A percentile compares a stretch with the other conserved stretches of the same genome.
Evolutionary conservation across 2,888 invertebrate genomes (phyloP).

Genomic region (Baccha elongata): DNA sequence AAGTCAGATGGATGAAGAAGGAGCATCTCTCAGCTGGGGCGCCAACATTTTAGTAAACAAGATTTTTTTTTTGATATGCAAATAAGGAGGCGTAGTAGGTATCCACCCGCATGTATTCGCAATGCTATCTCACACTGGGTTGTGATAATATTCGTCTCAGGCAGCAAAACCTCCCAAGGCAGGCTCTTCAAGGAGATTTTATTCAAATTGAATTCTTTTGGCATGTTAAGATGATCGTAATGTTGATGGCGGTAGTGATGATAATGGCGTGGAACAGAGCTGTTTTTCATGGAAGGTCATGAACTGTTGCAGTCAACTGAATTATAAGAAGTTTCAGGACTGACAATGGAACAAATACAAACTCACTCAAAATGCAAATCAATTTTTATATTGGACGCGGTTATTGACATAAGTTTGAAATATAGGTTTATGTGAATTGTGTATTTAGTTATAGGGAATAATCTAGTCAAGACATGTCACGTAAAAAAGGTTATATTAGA

Average conservation of each 20-base stretch:
- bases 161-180: conserved; percentile 46
- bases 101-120: conserved; percentile 18
- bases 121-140: conserved; percentile 10
- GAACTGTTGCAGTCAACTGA: conserved; percentile 31
- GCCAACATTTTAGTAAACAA: conserved; percentile 39
- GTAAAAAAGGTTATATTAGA: too few relatives aligned
- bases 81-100: conserved; percentile 45
- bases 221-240: conserved; percentile 65
- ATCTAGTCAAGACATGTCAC: too few relatives aligned
- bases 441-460: too few relatives aligned
- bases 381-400: background rate
- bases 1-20: conserved; percentile 7
- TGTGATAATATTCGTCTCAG: conserved; percentile 35
- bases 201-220: conserved; percentile 71
- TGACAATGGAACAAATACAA: background rate
- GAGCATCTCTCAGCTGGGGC: conserved; percentile 14
- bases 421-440: too few relatives aligned
- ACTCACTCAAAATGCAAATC: background rate
- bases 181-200: conserved; percentile 49
- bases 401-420: conserved; percentile 5
- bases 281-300: conserved; percentile 51
- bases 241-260: conserved; percentile 37
- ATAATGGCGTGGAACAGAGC: conserved; percentile 29
- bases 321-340: conserved; percentile 13
- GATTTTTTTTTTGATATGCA: conserved; percentile 56